Evolutionary conservation across 1,140 invertebrate species (phyloP), one percentile per base, ranked within the genome.

Genomic region (Cherax quadricarinatus): DNA sequence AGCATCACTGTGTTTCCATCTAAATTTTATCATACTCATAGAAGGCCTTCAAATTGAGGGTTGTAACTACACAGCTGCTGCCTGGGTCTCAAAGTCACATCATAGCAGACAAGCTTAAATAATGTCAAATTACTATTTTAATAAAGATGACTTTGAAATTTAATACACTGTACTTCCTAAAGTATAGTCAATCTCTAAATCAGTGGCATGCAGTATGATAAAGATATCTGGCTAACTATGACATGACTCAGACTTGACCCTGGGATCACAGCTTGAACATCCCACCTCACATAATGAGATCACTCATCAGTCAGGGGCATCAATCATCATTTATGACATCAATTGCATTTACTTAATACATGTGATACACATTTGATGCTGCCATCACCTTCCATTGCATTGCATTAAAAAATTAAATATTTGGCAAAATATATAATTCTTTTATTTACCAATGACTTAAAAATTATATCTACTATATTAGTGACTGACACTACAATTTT

Each of bases 351-450:
- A 49, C 62, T 79, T 62, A 75, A 79, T 57, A 80, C 21, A 30
- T 48, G 49, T 80, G 49, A 9, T 81, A 24, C 48, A 81, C 41
- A 88, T 80, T 18, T 60, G 49, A 18, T 81, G 30, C 86, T 81
- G 70, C 78, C 86, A 88, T 88, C 86, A 88, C 86, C 86, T 88
- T 88, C 86, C 86, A 88, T 80, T 80, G 30, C 41, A 60, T 62
- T 80, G 30, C 48, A 60, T 21, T 53, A 51, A 81, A 81, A 51
- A 53, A 81, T 18, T 18, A 66, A 66, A 66, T 66, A 66, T 21
- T 18, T 66, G 60, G 21, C 82, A 62, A 84, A 60, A 57, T 41
- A 84, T 12, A 57, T 10, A 84, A 10, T 49, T n/a, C 62, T 84
- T 84, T n/a, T n/a, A 62, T 30, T 82, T 57, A 51, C 9, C 62